Evolutionary conservation across 1,140 invertebrate species (phyloP).

Genomic region (Drosophila sulfurigaster): DNA sequence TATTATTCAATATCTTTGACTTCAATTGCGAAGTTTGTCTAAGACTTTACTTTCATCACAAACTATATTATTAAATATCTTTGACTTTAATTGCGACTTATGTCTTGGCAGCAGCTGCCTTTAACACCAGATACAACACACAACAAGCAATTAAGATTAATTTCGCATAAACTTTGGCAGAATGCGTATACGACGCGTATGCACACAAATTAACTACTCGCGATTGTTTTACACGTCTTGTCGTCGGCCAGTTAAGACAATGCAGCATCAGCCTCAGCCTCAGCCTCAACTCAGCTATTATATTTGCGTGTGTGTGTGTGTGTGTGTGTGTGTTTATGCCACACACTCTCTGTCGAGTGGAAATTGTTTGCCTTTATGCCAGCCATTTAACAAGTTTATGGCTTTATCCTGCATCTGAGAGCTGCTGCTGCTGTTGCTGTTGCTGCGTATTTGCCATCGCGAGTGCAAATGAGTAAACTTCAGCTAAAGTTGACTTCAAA

Average conservation of each 20-base stretch:
- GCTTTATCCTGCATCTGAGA: conserved; percentile 58
- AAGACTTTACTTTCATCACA: too few species aligned
- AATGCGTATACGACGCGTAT: conserved; percentile 58
- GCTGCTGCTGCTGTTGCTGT: conserved; percentile 1
- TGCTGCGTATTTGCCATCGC: conserved; percentile 26
- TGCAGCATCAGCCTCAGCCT: conserved; percentile 26
- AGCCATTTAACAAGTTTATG: conserved; percentile 63
- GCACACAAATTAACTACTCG: conserved; percentile 71
- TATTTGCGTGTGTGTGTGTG: conserved; percentile 1
- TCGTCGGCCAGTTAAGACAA: conserved; percentile 41
- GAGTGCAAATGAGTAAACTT: conserved; percentile 53
- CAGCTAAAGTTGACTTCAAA: conserved; percentile 57
- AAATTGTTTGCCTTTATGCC: conserved; percentile 57
- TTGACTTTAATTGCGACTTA: background rate
- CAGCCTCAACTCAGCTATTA: conserved; percentile 33
- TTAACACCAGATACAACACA: background rate
- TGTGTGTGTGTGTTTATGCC: conserved; percentile 1
- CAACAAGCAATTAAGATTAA: conserved; percentile 69
- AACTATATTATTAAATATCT: too few species aligned
- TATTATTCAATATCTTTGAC: too few species aligned
- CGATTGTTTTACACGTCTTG: conserved; percentile 71
- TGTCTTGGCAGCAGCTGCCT: background rate
- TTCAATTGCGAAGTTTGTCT: too few species aligned
- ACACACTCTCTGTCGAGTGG: conserved; percentile 3
- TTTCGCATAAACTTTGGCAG: conserved; percentile 68